Evolutionary conservation across 1,140 invertebrate species (phyloP).

Genomic region (Augochlora pura): DNA sequence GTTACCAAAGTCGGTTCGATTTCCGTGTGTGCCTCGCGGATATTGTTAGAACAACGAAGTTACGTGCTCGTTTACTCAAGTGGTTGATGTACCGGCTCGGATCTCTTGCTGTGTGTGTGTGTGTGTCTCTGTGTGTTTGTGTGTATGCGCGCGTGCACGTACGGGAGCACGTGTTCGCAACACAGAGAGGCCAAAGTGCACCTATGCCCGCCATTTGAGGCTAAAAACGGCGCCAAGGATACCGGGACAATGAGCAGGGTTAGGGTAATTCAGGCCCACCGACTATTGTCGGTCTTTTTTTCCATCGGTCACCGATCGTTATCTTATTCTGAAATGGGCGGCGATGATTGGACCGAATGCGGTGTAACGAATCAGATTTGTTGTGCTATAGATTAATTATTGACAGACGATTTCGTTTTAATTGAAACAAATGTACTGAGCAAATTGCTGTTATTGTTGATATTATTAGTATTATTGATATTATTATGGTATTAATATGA

Average conservation of each 20-base stretch:
- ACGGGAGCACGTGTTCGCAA: conserved; percentile 12
- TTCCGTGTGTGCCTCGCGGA: conserved; percentile 33
- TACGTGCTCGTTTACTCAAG: conserved; percentile 50
- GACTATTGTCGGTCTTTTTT: conserved; percentile 23
- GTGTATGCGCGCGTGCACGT: too few species aligned
- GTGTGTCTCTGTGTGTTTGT: background rate
- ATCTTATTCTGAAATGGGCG: conserved; percentile 37
- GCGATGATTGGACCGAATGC: too few species aligned
- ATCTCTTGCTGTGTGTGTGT: background rate
- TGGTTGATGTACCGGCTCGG: conserved; percentile 33
- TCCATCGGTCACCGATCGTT: conserved; percentile 11
- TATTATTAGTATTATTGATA: too few species aligned
- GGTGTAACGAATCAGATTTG: too few species aligned
- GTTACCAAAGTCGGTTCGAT: conserved; percentile 31
- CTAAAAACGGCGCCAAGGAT: conserved; percentile 60
- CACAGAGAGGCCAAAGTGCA: conserved; percentile 51
- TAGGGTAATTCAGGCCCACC: conserved; percentile 44
- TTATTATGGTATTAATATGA: too few species aligned
- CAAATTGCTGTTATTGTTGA: too few species aligned
- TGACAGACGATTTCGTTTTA: too few species aligned
- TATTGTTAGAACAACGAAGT: conserved; percentile 54
- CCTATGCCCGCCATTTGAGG: conserved; percentile 51
- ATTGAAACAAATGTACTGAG: too few species aligned
- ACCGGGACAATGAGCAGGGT: conserved; percentile 47
- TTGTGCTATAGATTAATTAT: too few species aligned